A percentile compares a stretch with the other conserved stretches of the same genome.
phyloP scores from a whole-genome alignment of 2,888 invertebrate species.

The Odiellus spinosus region DNA sequence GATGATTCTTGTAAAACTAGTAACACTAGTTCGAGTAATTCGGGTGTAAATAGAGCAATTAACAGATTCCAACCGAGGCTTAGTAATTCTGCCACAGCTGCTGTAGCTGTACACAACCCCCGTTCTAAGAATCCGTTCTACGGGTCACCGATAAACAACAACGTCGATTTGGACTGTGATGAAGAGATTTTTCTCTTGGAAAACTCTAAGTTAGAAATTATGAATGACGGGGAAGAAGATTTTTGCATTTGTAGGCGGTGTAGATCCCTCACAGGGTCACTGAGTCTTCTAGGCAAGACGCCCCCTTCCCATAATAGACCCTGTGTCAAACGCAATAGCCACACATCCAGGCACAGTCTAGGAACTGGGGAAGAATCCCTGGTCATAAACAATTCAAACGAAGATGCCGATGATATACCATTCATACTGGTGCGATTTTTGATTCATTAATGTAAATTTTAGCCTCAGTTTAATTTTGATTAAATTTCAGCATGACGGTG shows the following conservation, averaged over 20 bases:
- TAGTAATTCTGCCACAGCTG: no score
- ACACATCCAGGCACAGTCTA: background rate
- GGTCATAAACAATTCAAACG: no score
- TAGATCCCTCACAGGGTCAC: background rate
- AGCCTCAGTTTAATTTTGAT: background rate
- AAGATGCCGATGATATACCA: no score
- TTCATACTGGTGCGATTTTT: no score
- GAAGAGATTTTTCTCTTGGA: background rate
- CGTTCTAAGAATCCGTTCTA: no score
- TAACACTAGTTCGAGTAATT: no score
- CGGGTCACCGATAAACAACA: no score
- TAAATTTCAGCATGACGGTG: background rate
- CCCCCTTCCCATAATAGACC: background rate
- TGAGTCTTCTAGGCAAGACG: background rate
- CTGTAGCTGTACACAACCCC: no score
- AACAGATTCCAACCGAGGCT: no score
- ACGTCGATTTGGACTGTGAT: background rate
- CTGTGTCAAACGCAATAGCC: background rate
- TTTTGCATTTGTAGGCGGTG: slow-evolving; percentile 1
- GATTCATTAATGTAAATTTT: no score
- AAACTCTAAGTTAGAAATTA: background rate
- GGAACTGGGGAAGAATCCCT: background rate
- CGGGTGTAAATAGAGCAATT: no score
- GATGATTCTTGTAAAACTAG: no score
- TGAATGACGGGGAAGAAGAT: slow-evolving; percentile 1